These are phyloP conservation scores for Drosophila ambigua DNA, from an alignment of 1,140 invertebrate genomes.

Conservation along the genomic window DNA sequence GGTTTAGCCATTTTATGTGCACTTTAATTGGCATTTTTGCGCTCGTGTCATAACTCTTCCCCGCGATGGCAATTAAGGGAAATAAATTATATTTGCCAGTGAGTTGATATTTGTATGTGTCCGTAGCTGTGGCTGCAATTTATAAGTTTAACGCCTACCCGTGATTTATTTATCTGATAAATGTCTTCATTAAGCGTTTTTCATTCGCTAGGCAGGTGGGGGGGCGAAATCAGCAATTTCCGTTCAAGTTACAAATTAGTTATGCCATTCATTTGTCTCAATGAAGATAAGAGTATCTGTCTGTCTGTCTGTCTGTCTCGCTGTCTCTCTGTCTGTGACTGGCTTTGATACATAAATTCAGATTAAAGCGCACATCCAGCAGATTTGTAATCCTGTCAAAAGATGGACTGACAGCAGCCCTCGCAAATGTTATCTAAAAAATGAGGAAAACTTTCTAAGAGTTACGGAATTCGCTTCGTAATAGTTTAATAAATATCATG, in stretches of 20 bases:
- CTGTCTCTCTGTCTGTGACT: constrained; percentile 1
- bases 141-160: constrained; percentile 45
- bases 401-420: no score
- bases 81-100: constrained; percentile 13
- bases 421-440: no score
- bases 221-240: constrained; percentile 48
- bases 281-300: constrained; percentile 44
- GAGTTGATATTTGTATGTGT: not conserved
- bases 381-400: no score
- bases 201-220: constrained; percentile 38
- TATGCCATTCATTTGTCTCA: constrained; percentile 51
- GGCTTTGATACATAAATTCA: constrained; percentile 37
- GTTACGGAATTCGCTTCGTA: no score
- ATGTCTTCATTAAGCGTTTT: constrained; percentile 53
- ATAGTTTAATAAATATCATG: no score
- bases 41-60: constrained; percentile 38
- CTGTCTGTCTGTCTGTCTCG: not conserved
- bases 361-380: constrained; percentile 1
- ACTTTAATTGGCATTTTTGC: constrained; percentile 60
- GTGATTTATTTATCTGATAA: constrained; percentile 49
- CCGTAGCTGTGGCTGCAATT: constrained; percentile 21
- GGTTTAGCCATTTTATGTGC: constrained; percentile 49
- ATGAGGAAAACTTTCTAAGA: no score
- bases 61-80: constrained; percentile 24
- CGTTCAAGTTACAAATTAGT: constrained; percentile 49